Evolutionary conservation across 1,140 invertebrate species (phyloP).

Genomic region (Diploscapter pachys): DNA sequence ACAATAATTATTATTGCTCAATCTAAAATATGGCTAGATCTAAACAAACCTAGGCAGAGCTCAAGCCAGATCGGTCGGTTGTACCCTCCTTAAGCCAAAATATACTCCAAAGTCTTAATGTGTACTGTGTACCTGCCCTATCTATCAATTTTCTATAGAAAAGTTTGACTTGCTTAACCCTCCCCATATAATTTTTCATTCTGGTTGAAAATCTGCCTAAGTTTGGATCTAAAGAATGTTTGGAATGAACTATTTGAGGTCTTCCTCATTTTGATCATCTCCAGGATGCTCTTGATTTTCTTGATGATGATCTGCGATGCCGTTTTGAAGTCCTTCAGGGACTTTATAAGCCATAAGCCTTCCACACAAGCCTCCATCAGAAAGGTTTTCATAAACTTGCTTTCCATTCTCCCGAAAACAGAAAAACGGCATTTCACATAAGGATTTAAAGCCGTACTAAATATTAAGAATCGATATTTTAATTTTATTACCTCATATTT

Average conservation of each 20-base stretch:
- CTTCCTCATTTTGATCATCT: constrained; percentile 2
- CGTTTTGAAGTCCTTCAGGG: no score
- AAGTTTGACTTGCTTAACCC: background rate
- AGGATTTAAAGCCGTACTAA: constrained; percentile 1
- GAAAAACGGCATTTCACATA: constrained; percentile 22
- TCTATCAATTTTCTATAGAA: background rate
- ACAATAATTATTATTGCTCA: background rate
- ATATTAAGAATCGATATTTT: background rate
- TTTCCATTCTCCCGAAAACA: constrained; percentile 25
- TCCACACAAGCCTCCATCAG: constrained; percentile 22
- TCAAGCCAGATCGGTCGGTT: no score
- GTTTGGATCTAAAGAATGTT: constrained; percentile 5
- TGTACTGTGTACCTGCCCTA: no score
- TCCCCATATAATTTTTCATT: background rate
- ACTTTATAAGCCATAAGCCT: constrained; percentile 19
- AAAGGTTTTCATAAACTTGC: constrained; percentile 18
- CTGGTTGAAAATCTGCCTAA: background rate
- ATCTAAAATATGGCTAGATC: no score
- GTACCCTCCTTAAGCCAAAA: no score
- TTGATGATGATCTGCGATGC: no score
- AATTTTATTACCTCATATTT: background rate
- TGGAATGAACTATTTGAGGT: constrained; percentile 7
- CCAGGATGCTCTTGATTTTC: background rate
- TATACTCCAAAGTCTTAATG: no score
- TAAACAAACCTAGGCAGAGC: no score